Base-by-base conservation (phyloP, 1,140 invertebrate genomes). In the Melanaphis sacchari region DNA sequence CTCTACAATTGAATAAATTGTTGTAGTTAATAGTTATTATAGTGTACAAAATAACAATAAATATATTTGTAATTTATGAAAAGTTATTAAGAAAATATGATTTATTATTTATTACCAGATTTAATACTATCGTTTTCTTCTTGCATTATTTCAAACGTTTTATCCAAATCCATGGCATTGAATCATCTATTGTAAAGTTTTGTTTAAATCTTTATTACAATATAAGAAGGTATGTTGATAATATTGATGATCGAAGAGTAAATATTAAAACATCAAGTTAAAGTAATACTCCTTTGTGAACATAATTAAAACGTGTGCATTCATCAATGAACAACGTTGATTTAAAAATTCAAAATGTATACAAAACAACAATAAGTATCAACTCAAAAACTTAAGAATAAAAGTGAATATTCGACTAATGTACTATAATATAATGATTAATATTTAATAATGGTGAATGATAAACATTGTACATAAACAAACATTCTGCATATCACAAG, bases 1-100 rank as follows among this genome's bases (percentile, higher is more conserved):
- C 96, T 99, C 98, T 94, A 59, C 1, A 94, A 93, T 82, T 6
- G 52, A n/a, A 91, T 22, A 88, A 36, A 76, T 36, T 15, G 15
- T 36, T 76, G 0, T 76, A 76, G 15, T 76, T 84, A 87, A 2
- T 76, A 76, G 31, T 76, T 84, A 87, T 46, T 87, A 46, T 46
- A 2, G 15, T 46, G 6, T 22, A 46, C 31, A 76, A n/a, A 76
- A n/a, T 46, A 49, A 88, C 38, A 54, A 38, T 15, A 89, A 38
- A 11, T 54, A 54, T 31, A 89, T 40, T 46, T 36, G 18, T 36
- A 89, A 89, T 89, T 8, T 21, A 52, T 36, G 1, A 46, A 46
- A 76, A 41, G 41, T 59, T 59, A 59, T 59, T 31, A 11, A 59
- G 31, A 76, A 76, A 76, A 76, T 76, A 15, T 49, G 46, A n/a